Conservation (phyloP, 2,113 vertebrate genomes). For the Elgaria multicarinata region DNA sequence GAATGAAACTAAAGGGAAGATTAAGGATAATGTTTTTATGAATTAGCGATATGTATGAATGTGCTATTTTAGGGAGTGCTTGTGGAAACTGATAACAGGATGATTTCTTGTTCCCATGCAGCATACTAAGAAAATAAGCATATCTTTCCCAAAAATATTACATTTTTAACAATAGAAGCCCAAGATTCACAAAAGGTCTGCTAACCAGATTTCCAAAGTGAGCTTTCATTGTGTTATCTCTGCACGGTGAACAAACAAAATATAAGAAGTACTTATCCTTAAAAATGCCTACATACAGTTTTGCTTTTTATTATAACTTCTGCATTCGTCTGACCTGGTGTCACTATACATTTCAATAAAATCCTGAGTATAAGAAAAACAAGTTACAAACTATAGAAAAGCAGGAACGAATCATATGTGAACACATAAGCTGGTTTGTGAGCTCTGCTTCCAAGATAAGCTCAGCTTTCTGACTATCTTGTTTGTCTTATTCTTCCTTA, state of each 20-base stretch:
- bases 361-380: slow-evolving; percentile 46
- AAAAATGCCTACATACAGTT: slow-evolving; percentile 54
- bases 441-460: slow-evolving; percentile 28
- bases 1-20: background rate
- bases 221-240: slow-evolving; percentile 31
- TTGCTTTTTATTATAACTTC: slow-evolving; percentile 16
- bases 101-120: background rate
- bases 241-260: slow-evolving; percentile 2
- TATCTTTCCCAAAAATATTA: background rate
- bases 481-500: slow-evolving; percentile 49
- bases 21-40: background rate
- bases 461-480: slow-evolving; percentile 16
- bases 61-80: background rate
- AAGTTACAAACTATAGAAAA: slow-evolving; percentile 35
- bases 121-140: background rate
- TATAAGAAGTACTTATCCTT: slow-evolving; percentile 22
- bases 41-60: background rate
- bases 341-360: slow-evolving; percentile 43
- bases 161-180: background rate
- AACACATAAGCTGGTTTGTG: slow-evolving; percentile 37
- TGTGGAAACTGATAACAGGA: slow-evolving; percentile 12
- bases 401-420: slow-evolving; percentile 23
- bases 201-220: slow-evolving; percentile 6
- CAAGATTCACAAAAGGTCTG: background rate
- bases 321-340: slow-evolving; percentile 40